Base-by-base conservation (phyloP, 2,797 vertebrate species). In the Antrozous pallidus region DNA sequence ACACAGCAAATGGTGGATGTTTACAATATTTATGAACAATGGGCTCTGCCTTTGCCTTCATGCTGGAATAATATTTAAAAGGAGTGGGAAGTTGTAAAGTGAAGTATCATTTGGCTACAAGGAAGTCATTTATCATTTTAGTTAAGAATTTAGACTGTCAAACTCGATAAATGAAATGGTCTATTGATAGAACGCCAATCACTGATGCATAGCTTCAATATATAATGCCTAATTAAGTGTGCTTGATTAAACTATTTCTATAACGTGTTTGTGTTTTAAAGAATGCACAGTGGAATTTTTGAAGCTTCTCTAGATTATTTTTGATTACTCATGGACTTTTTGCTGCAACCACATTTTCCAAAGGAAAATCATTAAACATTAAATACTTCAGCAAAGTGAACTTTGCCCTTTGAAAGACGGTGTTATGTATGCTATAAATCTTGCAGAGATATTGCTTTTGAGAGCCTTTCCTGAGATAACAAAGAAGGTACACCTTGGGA, bases 221-320 rank as follows among this genome's bases (percentile, higher is more conserved):
- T 97, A 96, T 97, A 97, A 97, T 97, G 88, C 88, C 96, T 98
- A 98, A 98, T 98, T 98, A 98, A 86, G 90, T 97, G 79, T 87
- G 97, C 36, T 95, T 92, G 83, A 97, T 97, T 97, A 98, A 97
- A 93, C 97, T 97, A 97, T 97, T 97, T 97, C 90, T 97, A 71
- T 96, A 98, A 69, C 97, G 87, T 98, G 87, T 98, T 97, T 97
- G 71, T 97, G 86, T 96, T 98, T 96, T 96, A 92, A 65, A 73
- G 80, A 97, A 97, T 58, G 6, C 96, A 58, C 22, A 40, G 82
- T 95, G 94, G 92, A 96, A 97, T 96, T 97, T 94, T 88, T 97
- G 94, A 95, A n/a, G 12, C 63, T 8, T 28, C 10, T 69, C 56
- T 14, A 94, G 73, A 96, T 96, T 94, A 79, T 47, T 70, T 96